Evolutionary conservation across 92 coral and sea anemone genomes (phyloP), one percentile per base, ranked within the genome.

Genomic region (Siderastrea radians): DNA sequence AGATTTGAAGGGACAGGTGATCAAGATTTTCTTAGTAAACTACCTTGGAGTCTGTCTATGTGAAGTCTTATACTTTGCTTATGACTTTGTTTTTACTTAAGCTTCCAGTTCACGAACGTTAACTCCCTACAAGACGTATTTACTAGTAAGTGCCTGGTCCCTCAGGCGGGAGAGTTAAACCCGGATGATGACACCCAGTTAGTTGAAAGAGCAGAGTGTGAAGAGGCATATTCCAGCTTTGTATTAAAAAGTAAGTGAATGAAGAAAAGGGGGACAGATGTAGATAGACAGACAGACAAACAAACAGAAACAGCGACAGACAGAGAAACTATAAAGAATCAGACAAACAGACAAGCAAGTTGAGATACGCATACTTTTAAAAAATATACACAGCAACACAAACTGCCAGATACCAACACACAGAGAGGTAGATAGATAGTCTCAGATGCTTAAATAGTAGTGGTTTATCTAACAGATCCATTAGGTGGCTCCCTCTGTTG

Each of bases 31-130:
- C 38, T 26, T 26, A 26, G 38, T 26, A 26, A 58, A 58, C 62
- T 58, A 58, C 13, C 10, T 10, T 58, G 62, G 7, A 10, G 62
- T 0, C 62, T 58, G 62, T 58, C 15, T 58, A 10, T 58, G 15
- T 1, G 16, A 15, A 5, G 3, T 58, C 15, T 58, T 12, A 58
- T 58, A 58, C 10, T 9, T 11, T 58, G 62, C 15, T 15, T 58
- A 4, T 11, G 16, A 12, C 57, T 74, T 46, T 11, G 7, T 43
- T 55, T 59, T 78, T 17, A 15, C 50, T 68, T 19, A 45, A 86
- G 90, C 38, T 67, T 86, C 46, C 84, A 86, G 90, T 77, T 86
- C 75, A 51, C 90, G 68, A 60, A 77, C 38, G 67, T 77, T 11
- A 55, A 68, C 68, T 77, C 90, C 26, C 77, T 86, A 19, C 90